Base-by-base conservation (phyloP, 1,140 invertebrate species). In the Ceratina calcarata region DNA sequence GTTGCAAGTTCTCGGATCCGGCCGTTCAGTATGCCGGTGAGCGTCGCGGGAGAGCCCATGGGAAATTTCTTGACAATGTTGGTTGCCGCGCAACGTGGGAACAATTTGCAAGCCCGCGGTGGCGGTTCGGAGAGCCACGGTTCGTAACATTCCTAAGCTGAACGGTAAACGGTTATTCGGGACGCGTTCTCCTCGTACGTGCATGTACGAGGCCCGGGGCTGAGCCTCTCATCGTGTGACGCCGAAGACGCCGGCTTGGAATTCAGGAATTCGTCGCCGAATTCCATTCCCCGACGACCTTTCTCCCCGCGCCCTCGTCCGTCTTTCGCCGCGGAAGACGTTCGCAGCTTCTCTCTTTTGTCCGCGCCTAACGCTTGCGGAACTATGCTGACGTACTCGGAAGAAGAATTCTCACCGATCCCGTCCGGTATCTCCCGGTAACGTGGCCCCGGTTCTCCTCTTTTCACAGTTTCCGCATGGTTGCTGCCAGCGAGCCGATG, bases 91-190 rank as follows among this genome's bases (percentile, higher is more conserved):
- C 86, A 78, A 87, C 86, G 82, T 87, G 85, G 86, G 84, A 89
- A 90, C 89, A 91, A 91, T 90, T 91, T 91, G 90, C 87, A 88
- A 89, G 86, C 72, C 68, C 69, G 82, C 87, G 89, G 70, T 87
- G 89, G 85, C 53, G 53, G 53, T 55, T 85, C 66, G 61, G 68
- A 32, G 76, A 75, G 80, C 73, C 82, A 76, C 77, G 84, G 83
- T 85, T 86, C 79, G 83, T 86, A 87, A 88, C 88, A 90, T 90
- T 91, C 89, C 88, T 87, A 76, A 82, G 84, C 81, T 86, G 82
- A 77, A 78, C 82, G 75, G 85, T 82, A 90, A 88, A 89, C 87
- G 87, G 78, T 89, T 89, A 90, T 90, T 89, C 86, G 88, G 80
- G 88, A 89, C 88, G 89, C 88, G 86, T 88, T 81, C 78, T 79